A percentile compares a stretch with the other conserved stretches of the same genome.
Conservation (phyloP, 2,888 invertebrate genomes). For the Acrobasis repandana region DNA sequence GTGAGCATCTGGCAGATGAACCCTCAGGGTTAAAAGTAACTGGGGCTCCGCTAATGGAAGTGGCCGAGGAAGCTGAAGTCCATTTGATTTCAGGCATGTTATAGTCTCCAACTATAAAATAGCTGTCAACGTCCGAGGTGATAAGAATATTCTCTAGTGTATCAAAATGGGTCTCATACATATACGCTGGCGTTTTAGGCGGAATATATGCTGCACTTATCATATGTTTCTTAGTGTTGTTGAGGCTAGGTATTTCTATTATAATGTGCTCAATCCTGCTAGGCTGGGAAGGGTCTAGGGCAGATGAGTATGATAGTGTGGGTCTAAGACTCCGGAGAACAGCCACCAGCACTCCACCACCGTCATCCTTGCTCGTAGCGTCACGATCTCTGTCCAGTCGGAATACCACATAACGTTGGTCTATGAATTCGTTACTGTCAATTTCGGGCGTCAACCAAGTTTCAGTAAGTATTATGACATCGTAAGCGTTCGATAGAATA, state of each 20-base stretch:
- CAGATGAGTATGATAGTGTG: neutral
- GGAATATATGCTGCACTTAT: neutral
- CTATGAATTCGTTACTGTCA: slow-evolving; percentile 3
- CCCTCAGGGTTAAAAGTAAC: neutral
- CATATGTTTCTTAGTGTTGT: neutral
- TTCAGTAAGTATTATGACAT: slow-evolving; percentile 14
- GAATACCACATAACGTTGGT: neutral
- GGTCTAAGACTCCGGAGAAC: neutral
- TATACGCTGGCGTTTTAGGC: neutral
- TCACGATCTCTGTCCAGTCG: neutral
- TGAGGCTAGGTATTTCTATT: neutral
- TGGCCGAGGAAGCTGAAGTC: neutral
- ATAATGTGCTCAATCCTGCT: neutral
- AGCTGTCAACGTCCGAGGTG: neutral
- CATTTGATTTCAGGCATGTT: neutral
- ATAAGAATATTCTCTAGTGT: neutral
- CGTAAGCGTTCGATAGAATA: slow-evolving; percentile 8
- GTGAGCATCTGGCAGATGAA: neutral
- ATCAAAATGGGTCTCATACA: slow-evolving; percentile 1
- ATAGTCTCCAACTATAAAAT: slow-evolving; percentile 1
- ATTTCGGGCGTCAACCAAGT: slow-evolving; percentile 14
- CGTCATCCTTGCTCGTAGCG: neutral
- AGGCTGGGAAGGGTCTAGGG: neutral
- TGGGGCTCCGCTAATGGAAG: neutral
- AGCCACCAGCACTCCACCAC: slow-evolving; percentile 2